phyloP scores from a whole-genome alignment of 2,797 vertebrate genomes.

The Sebastes nivosus region DNA sequence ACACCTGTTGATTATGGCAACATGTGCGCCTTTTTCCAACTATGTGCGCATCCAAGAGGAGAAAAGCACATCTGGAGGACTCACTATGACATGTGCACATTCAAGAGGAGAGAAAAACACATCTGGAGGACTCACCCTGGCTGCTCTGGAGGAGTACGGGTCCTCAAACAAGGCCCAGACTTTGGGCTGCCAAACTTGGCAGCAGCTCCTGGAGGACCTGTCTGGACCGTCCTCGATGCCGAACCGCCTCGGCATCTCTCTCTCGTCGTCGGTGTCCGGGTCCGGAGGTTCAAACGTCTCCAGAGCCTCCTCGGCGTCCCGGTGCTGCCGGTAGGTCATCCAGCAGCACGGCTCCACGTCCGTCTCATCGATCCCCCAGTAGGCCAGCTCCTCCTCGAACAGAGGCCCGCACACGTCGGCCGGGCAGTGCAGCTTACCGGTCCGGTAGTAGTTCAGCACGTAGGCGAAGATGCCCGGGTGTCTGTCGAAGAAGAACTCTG shows the following conservation, averaged over 20 bases:
- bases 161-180: constrained; percentile 98
- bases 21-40: too few relatives aligned
- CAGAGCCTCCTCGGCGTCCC: constrained; percentile 97
- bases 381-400: constrained; percentile 97
- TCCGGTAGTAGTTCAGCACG: constrained; percentile 98
- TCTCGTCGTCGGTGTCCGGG: constrained; percentile 84
- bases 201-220: constrained; percentile 83
- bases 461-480: constrained; percentile 98
- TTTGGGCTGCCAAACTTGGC: constrained; percentile 89
- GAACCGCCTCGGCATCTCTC: constrained; percentile 80
- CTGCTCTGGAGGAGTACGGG: constrained; percentile 94
- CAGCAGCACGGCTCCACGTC: constrained; percentile 99
- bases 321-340: constrained; percentile 98
- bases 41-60: neutral
- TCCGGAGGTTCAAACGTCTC: constrained; percentile 95
- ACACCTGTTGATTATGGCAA: too few relatives aligned
- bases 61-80: neutral
- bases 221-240: constrained; percentile 89
- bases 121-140: constrained; percentile 88
- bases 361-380: constrained; percentile 98
- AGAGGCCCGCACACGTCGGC: constrained; percentile 98
- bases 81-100: too few relatives aligned
- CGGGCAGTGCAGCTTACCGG: constrained; percentile 97
- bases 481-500: constrained; percentile 95
- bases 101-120: neutral